Evolutionary conservation across 1,140 invertebrate species (phyloP).

Genomic region (Papilio glaucus): DNA sequence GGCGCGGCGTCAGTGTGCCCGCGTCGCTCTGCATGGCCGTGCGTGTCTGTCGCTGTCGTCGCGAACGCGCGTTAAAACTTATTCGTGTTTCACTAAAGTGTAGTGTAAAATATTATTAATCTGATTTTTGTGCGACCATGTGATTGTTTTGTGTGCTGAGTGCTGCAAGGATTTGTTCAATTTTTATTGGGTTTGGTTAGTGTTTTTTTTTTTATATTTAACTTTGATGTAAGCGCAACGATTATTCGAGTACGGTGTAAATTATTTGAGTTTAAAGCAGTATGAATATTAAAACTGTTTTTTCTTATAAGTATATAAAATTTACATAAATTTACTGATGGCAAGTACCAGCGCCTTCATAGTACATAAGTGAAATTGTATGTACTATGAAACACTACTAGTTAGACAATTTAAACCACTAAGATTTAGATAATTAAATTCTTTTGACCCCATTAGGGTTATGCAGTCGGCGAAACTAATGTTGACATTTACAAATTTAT

Average conservation of each 20-base stretch:
- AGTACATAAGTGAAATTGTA: too few relatives aligned
- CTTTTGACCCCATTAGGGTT: too few relatives aligned
- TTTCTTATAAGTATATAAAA: neutral
- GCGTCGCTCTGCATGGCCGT: constrained; percentile 37
- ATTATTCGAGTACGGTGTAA: neutral
- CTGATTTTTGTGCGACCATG: constrained; percentile 41
- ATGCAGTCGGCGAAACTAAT: too few relatives aligned
- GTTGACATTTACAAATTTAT: neutral
- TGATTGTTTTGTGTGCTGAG: constrained; percentile 38
- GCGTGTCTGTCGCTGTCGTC: neutral
- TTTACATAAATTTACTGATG: neutral
- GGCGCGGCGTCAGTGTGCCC: constrained; percentile 34
- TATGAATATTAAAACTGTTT: neutral
- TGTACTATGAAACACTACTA: neutral
- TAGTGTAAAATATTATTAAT: neutral
- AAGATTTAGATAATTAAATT: neutral
- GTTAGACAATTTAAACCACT: neutral
- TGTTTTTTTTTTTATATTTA: neutral
- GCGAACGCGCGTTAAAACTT: constrained; percentile 10
- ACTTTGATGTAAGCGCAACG: neutral
- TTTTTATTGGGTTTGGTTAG: neutral
- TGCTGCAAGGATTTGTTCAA: neutral
- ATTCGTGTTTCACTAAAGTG: neutral
- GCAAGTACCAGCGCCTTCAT: neutral
- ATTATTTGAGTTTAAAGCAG: neutral